These are phyloP conservation scores for Hirtodrosophila trivittata DNA, from an alignment of 2,888 invertebrate species.

Conservation along the genomic window DNA sequence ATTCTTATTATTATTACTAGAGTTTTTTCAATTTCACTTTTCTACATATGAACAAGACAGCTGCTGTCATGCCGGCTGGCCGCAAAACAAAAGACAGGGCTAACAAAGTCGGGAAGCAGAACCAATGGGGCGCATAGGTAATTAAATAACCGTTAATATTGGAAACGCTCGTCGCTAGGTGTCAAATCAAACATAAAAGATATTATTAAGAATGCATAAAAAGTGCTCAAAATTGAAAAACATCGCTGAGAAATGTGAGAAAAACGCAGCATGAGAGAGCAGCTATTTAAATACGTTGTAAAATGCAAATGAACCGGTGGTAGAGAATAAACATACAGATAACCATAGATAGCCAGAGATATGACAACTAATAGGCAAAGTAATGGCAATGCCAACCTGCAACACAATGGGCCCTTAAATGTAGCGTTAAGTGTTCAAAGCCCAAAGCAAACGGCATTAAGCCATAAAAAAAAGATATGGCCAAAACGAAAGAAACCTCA, in stretches of 20 bases:
- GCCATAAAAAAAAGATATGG: constrained; percentile 76
- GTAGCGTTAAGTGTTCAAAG: constrained; percentile 79
- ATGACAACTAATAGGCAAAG: constrained; percentile 66
- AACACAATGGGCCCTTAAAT: constrained; percentile 54
- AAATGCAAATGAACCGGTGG: constrained; percentile 66
- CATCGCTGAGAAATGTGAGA: constrained; percentile 64
- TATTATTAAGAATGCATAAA: constrained; percentile 77
- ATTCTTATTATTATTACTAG: constrained; percentile 67
- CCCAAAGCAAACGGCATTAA: constrained; percentile 75
- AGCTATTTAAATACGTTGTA: constrained; percentile 52
- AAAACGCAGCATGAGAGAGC: constrained; percentile 53
- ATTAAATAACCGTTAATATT: constrained; percentile 79
- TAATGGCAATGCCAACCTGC: constrained; percentile 48
- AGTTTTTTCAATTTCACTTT: constrained; percentile 75
- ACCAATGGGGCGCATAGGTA: constrained; percentile 61
- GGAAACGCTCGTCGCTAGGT: constrained; percentile 71
- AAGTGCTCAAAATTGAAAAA: constrained; percentile 13
- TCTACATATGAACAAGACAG: constrained; percentile 46
- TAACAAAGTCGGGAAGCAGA: constrained; percentile 55
- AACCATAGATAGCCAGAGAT: constrained; percentile 43
- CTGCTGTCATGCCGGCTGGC: constrained; percentile 57
- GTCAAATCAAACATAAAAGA: constrained; percentile 80
- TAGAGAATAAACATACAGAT: constrained; percentile 37
- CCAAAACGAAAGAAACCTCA: constrained; percentile 53
- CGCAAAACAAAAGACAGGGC: constrained; percentile 1